phyloP scores from a whole-genome alignment of 2,888 invertebrate genomes.

The Stramonita haemastoma region DNA sequence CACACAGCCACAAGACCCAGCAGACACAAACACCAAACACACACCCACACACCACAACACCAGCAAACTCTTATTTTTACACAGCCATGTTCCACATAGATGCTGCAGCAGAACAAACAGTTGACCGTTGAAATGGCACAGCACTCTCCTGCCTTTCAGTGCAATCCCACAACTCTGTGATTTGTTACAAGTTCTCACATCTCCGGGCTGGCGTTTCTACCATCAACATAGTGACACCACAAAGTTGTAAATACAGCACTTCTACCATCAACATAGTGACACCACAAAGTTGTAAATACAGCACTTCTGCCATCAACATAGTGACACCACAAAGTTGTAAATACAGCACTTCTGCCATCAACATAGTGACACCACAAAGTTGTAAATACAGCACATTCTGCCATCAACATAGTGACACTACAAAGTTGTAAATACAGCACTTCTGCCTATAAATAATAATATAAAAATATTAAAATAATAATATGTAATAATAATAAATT shows the following conservation, averaged over 20 bases:
- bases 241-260: too few relatives aligned
- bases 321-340: too few relatives aligned
- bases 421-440: too few relatives aligned
- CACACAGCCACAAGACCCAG: neutral
- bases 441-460: too few relatives aligned
- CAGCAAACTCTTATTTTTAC: neutral
- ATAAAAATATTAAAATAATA: too few relatives aligned
- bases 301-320: too few relatives aligned
- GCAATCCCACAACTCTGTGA: constrained; percentile 55
- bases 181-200: constrained; percentile 60
- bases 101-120: constrained; percentile 66
- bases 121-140: constrained; percentile 60
- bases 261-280: too few relatives aligned
- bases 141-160: constrained; percentile 64
- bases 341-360: constrained; percentile 55
- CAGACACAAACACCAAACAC: neutral
- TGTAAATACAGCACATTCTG: too few relatives aligned
- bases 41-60: neutral
- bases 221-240: constrained; percentile 32
- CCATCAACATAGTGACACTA: too few relatives aligned
- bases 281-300: too few relatives aligned
- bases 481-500: too few relatives aligned
- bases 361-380: constrained; percentile 21
- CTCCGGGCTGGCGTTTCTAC: constrained; percentile 65
- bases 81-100: constrained; percentile 59